Base-by-base conservation (phyloP, 92 coral and sea anemone species). In the Galaxea fascicularis region DNA sequence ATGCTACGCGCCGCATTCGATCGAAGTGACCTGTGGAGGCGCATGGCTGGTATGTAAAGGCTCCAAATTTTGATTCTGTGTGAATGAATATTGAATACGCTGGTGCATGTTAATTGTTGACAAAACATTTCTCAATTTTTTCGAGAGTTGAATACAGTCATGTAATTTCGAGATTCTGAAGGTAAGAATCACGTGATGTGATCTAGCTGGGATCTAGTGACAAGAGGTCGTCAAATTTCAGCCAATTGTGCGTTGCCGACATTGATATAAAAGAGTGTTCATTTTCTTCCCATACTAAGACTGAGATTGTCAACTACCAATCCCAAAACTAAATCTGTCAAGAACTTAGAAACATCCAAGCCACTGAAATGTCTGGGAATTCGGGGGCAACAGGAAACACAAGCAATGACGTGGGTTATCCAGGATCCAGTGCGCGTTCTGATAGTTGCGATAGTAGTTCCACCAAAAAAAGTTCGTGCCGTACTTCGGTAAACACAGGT, bases 121-220 rank as follows among this genome's bases (percentile, higher is more conserved):
- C 17, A 25, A 15, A 3, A 30, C 13, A 18, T 62, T 22, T 1
- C 4, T n/a, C 21, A 1, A 7, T 4, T 20, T 46, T 9, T 66
- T 51, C 59, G 47, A 57, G 35, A 79, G n/a, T 16, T 26, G 47
- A 68, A 15, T 49, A 21, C 75, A 1, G 24, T 30, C 53, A 52
- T 14, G 35, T 4, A 28, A 79, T 45, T 16, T 16, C 52, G 2
- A 20, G 0, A 21, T 21, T 30, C n/a, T 14, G 4, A 79, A 27
- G 84, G 75, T 79, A 14, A 28, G 74, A 29, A 26, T 65, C 17
- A 66, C 31, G 44, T 28, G 56, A 15, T n/a, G n/a, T n/a, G n/a
- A n/a, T n/a, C n/a, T n/a, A n/a, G n/a, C n/a, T n/a, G n/a, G n/a
- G n/a, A n/a, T n/a, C n/a, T 4, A 62, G 67, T 9, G 22, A 20